phyloP scores from a whole-genome alignment of 1,140 invertebrate genomes.

The Phymastichus coffea region DNA sequence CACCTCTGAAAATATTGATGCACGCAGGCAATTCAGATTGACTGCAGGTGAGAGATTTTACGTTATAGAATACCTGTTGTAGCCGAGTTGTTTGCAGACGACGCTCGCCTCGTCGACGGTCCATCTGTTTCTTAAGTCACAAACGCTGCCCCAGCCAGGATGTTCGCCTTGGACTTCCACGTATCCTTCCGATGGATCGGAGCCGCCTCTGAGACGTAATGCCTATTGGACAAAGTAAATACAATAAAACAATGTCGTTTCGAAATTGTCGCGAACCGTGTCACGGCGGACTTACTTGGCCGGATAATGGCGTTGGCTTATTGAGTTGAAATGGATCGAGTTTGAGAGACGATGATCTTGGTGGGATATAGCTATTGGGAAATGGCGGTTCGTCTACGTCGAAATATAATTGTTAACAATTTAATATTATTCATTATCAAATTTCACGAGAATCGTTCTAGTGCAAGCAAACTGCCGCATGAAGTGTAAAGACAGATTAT shows the following conservation, averaged over 20 bases:
- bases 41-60: too few relatives aligned
- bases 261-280: too few relatives aligned
- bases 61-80: conserved; percentile 46
- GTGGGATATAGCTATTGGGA: conserved; percentile 42
- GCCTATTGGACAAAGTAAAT: conserved; percentile 39
- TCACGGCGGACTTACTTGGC: conserved; percentile 44
- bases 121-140: conserved; percentile 57
- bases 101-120: conserved; percentile 58
- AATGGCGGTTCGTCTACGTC: conserved; percentile 50
- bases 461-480: conserved; percentile 5
- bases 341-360: conserved; percentile 31
- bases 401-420: conserved; percentile 20
- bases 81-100: conserved; percentile 61
- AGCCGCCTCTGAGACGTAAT: conserved; percentile 57
- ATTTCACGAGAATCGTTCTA: too few relatives aligned
- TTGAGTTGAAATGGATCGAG: conserved; percentile 25
- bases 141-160: conserved; percentile 59
- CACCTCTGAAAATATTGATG: conserved; percentile 55
- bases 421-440: not conserved
- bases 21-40: too few relatives aligned
- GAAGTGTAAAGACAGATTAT: conserved; percentile 6
- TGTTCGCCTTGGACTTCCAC: conserved; percentile 55
- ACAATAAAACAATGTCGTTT: too few relatives aligned
- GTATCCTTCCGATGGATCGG: conserved; percentile 56
- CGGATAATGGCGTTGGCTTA: conserved; percentile 42